These are phyloP conservation scores for Tetanocera ferruginea DNA, from an alignment of 2,888 invertebrate genomes.

Conservation along the genomic window DNA sequence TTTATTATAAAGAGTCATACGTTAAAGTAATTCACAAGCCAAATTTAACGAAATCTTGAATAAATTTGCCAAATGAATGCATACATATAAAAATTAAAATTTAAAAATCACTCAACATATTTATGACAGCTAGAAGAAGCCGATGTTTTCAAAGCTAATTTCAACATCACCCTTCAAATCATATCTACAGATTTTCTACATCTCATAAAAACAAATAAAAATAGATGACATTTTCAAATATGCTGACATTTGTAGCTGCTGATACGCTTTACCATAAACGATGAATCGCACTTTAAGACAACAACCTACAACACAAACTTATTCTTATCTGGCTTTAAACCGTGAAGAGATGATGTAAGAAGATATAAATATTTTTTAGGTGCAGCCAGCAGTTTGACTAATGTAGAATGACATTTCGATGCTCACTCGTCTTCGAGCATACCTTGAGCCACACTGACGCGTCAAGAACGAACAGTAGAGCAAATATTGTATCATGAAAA, in stretches of 20 bases:
- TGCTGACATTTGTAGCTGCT: neutral
- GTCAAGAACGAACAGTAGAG: neutral
- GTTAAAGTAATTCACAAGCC: too few relatives aligned
- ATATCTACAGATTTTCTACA: too few relatives aligned
- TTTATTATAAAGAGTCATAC: too few relatives aligned
- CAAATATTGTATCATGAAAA: neutral
- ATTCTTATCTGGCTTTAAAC: neutral
- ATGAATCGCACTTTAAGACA: neutral
- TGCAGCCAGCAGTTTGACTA: neutral
- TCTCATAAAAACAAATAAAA: neutral
- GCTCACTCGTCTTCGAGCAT: neutral
- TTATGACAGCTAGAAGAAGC: too few relatives aligned
- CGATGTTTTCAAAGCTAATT: too few relatives aligned
- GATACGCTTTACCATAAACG: neutral
- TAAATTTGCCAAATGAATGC: too few relatives aligned
- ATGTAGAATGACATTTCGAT: neutral
- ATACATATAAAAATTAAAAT: too few relatives aligned
- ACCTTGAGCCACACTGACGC: neutral
- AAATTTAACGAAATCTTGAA: too few relatives aligned
- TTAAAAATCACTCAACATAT: too few relatives aligned
- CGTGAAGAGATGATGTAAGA: neutral
- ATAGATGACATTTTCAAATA: neutral
- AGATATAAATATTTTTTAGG: neutral
- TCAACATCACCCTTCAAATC: too few relatives aligned
- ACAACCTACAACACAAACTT: neutral